phyloP scores from a whole-genome alignment of 2,113 vertebrate genomes.

The Pterocles orientalis region DNA sequence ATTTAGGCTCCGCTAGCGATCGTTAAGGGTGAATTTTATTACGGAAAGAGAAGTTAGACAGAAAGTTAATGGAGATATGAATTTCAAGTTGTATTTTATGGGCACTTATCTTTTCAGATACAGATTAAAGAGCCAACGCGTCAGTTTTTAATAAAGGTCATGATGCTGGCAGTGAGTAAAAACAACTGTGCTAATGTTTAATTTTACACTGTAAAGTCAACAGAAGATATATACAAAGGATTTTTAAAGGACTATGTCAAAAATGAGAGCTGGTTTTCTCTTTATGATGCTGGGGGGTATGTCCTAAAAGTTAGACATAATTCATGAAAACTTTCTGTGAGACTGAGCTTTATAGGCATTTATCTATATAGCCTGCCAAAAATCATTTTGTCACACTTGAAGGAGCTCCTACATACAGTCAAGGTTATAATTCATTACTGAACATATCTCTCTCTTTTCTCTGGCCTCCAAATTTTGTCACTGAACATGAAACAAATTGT shows the following conservation, averaged over 20 bases:
- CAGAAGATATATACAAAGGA: neutral
- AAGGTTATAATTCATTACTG: conserved; percentile 4
- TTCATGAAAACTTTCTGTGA: neutral
- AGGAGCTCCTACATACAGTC: neutral
- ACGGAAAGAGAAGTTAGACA: neutral
- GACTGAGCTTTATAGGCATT: neutral
- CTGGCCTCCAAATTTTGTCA: neutral
- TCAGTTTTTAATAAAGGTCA: neutral
- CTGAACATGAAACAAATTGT: neutral
- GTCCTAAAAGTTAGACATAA: neutral
- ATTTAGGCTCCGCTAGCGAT: neutral
- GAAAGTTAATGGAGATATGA: neutral
- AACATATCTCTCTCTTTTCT: neutral
- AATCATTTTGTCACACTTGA: neutral
- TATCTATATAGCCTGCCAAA: neutral
- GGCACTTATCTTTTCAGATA: neutral
- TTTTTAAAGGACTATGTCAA: neutral
- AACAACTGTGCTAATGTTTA: neutral
- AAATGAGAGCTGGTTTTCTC: neutral
- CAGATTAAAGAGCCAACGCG: neutral
- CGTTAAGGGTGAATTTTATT: neutral
- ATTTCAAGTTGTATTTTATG: neutral
- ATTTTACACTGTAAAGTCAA: neutral
- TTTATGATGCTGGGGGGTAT: neutral
- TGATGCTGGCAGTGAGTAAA: neutral